These are phyloP conservation scores for Passer montanus DNA, from an alignment of 2,113 vertebrate genomes.

Conservation along the genomic window DNA sequence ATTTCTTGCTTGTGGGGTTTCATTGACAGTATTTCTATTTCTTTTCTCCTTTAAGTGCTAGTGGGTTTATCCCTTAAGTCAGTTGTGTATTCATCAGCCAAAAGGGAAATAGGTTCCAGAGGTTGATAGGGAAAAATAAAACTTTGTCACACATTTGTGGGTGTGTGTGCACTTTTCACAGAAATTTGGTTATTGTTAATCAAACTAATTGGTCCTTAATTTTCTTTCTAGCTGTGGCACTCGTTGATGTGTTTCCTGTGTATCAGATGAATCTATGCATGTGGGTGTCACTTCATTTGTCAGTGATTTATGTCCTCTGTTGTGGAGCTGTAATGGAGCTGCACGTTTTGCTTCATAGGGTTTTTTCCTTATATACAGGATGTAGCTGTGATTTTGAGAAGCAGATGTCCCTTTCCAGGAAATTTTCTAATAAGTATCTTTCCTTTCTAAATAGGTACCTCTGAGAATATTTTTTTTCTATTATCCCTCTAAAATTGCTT, in stretches of 20 bases:
- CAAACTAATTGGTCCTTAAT: neutral
- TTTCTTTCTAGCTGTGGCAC: neutral
- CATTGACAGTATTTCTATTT: neutral
- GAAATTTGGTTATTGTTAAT: neutral
- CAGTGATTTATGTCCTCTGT: neutral
- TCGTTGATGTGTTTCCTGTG: fast-evolving
- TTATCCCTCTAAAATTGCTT: neutral
- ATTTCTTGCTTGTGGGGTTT: neutral
- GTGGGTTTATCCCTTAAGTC: neutral
- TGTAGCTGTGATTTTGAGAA: neutral
- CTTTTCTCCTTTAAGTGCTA: neutral
- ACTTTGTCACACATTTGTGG: neutral
- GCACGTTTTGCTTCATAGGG: neutral
- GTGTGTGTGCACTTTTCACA: neutral
- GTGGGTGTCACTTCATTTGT: neutral
- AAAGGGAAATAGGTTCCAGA: neutral
- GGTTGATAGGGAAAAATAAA: neutral
- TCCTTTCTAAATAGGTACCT: neutral
- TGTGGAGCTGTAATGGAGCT: neutral
- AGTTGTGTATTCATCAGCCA: neutral
- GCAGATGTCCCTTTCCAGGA: neutral
- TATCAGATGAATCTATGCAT: neutral
- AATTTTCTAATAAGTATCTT: neutral
- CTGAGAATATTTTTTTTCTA: neutral
- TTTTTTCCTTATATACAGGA: neutral